A percentile compares a stretch with the other conserved stretches of the same genome.
Conservation (phyloP, 2,797 vertebrate species). For the Denticeps clupeoides region DNA sequence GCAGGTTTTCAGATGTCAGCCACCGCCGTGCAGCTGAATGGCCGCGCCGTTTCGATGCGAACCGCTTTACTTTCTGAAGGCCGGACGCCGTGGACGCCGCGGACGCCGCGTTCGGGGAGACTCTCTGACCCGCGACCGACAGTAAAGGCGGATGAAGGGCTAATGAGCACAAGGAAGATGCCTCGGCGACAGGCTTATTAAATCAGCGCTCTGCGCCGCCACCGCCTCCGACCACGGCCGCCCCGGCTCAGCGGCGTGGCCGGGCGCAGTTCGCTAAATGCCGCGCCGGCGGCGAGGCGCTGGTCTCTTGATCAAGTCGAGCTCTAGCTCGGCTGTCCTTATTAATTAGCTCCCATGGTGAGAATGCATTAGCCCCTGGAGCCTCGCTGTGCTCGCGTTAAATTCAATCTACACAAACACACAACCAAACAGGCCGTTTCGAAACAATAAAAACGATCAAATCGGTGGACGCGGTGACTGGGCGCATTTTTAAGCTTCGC, state of each 20-base stretch:
- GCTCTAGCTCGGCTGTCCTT: constrained; percentile 20
- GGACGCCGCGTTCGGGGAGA: neutral
- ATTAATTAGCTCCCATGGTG: constrained; percentile 33
- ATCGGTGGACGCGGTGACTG: too few relatives aligned
- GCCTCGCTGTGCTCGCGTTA: constrained; percentile 28
- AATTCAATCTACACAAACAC: constrained; percentile 28
- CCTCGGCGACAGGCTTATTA: constrained; percentile 18
- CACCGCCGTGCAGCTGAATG: neutral
- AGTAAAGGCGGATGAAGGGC: constrained; percentile 13
- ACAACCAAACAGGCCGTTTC: constrained; percentile 4
- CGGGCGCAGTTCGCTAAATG: constrained; percentile 5
- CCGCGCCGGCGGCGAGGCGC: constrained; percentile 6
- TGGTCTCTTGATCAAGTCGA: constrained; percentile 26
- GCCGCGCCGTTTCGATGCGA: too few relatives aligned
- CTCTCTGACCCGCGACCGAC: constrained; percentile 12
- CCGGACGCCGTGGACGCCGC: too few relatives aligned
- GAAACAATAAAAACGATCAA: too few relatives aligned
- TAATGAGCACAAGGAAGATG: constrained; percentile 23
- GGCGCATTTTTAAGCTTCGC: too few relatives aligned
- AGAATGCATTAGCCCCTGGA: constrained; percentile 32
- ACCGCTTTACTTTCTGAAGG: too few relatives aligned
- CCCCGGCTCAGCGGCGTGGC: constrained; percentile 1
- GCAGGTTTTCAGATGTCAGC: neutral
- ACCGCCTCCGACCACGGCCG: neutral
- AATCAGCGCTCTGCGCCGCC: constrained; percentile 1